Evolutionary conservation across 2,113 vertebrate species (phyloP), one percentile per base, ranked within the genome.

Genomic region (Rissa tridactyla): DNA sequence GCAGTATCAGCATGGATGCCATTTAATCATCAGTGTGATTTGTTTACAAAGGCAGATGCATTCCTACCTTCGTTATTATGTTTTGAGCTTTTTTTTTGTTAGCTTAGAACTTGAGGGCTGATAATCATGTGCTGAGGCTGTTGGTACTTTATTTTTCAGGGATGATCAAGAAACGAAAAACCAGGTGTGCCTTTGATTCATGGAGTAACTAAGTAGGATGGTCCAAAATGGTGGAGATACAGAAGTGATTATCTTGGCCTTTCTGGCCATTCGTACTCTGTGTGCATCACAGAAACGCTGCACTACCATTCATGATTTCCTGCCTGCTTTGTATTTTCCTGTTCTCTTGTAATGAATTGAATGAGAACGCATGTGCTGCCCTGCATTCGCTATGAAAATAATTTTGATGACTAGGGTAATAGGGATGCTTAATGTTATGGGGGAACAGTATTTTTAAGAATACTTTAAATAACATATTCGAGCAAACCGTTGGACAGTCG

Each of bases 401-500:
- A 71, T 70, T 84, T 72, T 96, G 84, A 79, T 86, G 60, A 25
- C 21, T 72, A 44, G 49, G 42, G 64, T 80, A 93, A 92, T 76
- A 26, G 47, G 61, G 22, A 73, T 79, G 71, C 32, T 93, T 79
- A 85, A 22, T 18, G 10, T 82, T 88, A 72, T 61, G 47, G 81
- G 52, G 38, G 58, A 97, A 64, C n/a, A 18, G n/a, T 80, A 36
- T 92, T 86, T 82, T 84, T 71, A 80, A 92, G 84, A 87, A 94
- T 58, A 49, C 32, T 82, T 96, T 73, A 95, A 96, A 90, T 85
- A 93, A 76, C 38, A 36, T 64, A 25, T 60, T 92, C 86, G 72
- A 88, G 32, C 27, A 92, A 95, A 79, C 68, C 90, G 82, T 86
- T 90, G 86, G 88, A 14, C 77, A 82, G 81, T 84, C 83, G 61